Percentiles rank a stretch among this genome's conserved stretches.
Conservation (phyloP, 2,113 vertebrate genomes). For the Hepsetus odoe region DNA sequence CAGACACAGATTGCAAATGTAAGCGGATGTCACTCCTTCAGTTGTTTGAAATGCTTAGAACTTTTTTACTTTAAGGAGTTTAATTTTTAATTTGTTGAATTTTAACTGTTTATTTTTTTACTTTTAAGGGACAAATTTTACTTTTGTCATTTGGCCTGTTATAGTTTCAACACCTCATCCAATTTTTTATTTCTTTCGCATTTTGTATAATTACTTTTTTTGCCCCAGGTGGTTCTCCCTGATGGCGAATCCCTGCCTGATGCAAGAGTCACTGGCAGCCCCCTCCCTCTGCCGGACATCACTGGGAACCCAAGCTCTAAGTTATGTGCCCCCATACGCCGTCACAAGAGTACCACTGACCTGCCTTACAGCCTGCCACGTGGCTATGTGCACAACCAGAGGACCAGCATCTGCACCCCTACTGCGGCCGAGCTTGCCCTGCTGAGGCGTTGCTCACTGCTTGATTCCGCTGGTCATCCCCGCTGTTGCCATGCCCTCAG, state of each 20-base stretch:
- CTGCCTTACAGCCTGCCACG: slow-evolving; percentile 37
- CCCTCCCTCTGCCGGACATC: slow-evolving; percentile 45
- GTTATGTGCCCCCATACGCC: not conserved
- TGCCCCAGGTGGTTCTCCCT: not conserved
- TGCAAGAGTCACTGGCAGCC: not conserved
- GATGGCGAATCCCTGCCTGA: not conserved
- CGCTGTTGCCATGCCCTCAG: slow-evolving; percentile 51
- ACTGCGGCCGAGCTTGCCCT: slow-evolving; percentile 46
- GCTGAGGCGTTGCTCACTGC: slow-evolving; percentile 54
- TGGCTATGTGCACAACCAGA: slow-evolving; percentile 13
- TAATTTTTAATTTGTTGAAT: no score
- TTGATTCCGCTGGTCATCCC: slow-evolving; percentile 40
- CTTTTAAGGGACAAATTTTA: no score
- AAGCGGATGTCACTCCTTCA: not conserved
- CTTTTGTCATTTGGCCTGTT: no score
- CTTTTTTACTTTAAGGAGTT: no score
- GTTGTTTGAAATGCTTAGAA: not conserved
- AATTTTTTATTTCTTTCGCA: no score
- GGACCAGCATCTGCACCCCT: slow-evolving; percentile 29
- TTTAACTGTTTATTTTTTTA: no score
- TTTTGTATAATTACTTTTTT: not conserved
- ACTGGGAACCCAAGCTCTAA: slow-evolving; percentile 30
- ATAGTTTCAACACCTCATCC: no score
- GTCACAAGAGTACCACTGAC: slow-evolving; percentile 57
- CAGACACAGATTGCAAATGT: slow-evolving; percentile 5